Evolutionary conservation across 2,113 vertebrate genomes (phyloP).

Genomic region (Arenaria interpres): DNA sequence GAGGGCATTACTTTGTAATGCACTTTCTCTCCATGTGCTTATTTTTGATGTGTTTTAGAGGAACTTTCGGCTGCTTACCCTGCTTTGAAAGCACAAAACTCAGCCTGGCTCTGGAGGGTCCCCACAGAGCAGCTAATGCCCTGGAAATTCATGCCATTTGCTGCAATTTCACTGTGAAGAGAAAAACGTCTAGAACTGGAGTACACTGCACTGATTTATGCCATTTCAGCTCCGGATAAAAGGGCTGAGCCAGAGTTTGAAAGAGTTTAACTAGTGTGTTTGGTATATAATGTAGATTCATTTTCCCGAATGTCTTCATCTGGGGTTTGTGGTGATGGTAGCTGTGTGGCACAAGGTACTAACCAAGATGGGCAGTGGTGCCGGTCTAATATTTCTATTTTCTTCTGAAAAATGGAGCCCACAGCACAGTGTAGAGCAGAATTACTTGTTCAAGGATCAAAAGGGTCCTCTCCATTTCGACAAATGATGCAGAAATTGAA

Average conservation of each 20-base stretch:
- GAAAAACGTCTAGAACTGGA: background rate
- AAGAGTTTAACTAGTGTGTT: background rate
- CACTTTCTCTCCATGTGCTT: background rate
- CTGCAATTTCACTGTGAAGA: background rate
- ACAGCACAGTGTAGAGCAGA: background rate
- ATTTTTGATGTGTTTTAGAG: background rate
- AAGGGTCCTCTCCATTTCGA: background rate
- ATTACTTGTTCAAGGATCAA: background rate
- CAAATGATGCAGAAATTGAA: background rate
- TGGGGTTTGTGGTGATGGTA: background rate
- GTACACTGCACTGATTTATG: background rate
- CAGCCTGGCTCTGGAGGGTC: background rate
- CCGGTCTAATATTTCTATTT: background rate
- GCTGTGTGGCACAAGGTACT: background rate
- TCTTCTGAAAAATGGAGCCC: background rate
- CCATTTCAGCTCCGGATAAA: background rate
- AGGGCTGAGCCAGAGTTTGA: background rate
- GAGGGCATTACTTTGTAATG: background rate
- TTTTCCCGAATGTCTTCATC: background rate
- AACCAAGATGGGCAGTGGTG: background rate
- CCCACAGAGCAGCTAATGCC: background rate
- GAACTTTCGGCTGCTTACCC: background rate
- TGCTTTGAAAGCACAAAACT: background rate
- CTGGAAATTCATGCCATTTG: background rate
- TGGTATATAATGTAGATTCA: background rate